phyloP scores from a whole-genome alignment of 2,888 invertebrate genomes.

The Ichneumon xanthorius region DNA sequence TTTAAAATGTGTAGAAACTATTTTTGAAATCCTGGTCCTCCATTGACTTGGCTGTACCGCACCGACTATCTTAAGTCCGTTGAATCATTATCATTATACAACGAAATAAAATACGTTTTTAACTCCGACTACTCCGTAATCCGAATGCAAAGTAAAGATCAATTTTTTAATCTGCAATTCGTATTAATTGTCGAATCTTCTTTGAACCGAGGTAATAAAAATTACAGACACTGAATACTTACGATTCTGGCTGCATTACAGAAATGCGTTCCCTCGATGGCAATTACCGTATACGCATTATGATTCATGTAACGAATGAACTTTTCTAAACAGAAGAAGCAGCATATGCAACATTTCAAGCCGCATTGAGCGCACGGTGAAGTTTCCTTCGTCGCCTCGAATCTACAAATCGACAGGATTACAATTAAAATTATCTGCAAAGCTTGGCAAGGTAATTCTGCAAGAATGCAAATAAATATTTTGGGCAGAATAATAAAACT shows the following conservation, averaged over 20 bases:
- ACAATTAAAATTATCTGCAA: conserved; percentile 23
- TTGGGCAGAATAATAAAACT: neutral
- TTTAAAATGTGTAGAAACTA: too few relatives aligned
- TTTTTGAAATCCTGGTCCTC: too few relatives aligned
- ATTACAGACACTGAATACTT: conserved; percentile 78
- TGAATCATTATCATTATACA: too few relatives aligned
- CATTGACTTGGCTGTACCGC: too few relatives aligned
- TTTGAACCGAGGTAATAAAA: conserved; percentile 1
- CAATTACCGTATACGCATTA: conserved; percentile 97
- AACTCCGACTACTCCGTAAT: too few relatives aligned
- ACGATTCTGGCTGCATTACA: conserved; percentile 96
- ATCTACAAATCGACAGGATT: conserved; percentile 84
- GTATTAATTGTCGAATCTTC: neutral
- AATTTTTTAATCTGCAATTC: neutral
- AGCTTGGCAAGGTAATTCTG: neutral
- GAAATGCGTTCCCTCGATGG: conserved; percentile 96
- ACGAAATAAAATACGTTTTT: too few relatives aligned
- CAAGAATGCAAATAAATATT: neutral
- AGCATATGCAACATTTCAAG: conserved; percentile 94
- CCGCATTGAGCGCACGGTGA: conserved; percentile 92
- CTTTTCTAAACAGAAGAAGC: conserved; percentile 95
- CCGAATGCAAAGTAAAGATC: too few relatives aligned
- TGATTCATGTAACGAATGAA: conserved; percentile 97
- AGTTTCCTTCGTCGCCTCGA: conserved; percentile 89
- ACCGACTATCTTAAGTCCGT: too few relatives aligned